A percentile compares a stretch with the other conserved stretches of the same genome.
These are phyloP conservation scores for Phasia obesa DNA, from an alignment of 2,888 invertebrate genomes.

Conservation along the genomic window DNA sequence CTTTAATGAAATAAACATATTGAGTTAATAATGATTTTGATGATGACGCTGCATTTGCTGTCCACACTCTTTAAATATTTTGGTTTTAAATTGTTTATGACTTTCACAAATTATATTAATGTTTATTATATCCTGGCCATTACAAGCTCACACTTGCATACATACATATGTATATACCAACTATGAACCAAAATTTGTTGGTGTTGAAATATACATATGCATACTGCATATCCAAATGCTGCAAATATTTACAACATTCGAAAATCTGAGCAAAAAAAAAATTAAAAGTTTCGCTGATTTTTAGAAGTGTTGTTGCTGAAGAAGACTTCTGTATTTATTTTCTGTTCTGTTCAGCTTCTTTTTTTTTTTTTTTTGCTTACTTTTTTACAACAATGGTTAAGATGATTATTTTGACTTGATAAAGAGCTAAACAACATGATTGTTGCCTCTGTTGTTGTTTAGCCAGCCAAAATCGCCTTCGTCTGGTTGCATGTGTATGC, in stretches of 20 bases:
- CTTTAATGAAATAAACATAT: not conserved
- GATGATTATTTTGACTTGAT: conserved; percentile 82
- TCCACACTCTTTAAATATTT: not conserved
- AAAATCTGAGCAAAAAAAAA: too few species aligned
- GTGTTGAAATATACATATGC: too few species aligned
- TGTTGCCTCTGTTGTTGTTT: conserved; percentile 51
- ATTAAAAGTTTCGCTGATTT: conserved; percentile 15
- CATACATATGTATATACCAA: not conserved
- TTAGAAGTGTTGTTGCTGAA: conserved; percentile 25
- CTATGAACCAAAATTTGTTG: conserved; percentile 39
- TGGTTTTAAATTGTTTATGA: conserved; percentile 6
- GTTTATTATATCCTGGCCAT: conserved; percentile 67
- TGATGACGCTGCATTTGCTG: conserved; percentile 55
- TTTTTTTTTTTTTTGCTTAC: not conserved
- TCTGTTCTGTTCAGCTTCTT: not conserved
- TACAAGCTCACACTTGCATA: conserved; percentile 9
- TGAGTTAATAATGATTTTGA: conserved; percentile 16
- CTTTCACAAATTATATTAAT: conserved; percentile 66
- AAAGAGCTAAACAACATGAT: conserved; percentile 79
- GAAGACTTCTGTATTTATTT: conserved; percentile 60
- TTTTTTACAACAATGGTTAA: conserved; percentile 70
- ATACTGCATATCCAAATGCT: not conserved
- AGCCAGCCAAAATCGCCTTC: conserved; percentile 15
- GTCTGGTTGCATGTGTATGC: not conserved
- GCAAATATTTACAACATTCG: not conserved